Conservation (phyloP, 2,888 invertebrate species). For the Argyresthia goedartella region DNA sequence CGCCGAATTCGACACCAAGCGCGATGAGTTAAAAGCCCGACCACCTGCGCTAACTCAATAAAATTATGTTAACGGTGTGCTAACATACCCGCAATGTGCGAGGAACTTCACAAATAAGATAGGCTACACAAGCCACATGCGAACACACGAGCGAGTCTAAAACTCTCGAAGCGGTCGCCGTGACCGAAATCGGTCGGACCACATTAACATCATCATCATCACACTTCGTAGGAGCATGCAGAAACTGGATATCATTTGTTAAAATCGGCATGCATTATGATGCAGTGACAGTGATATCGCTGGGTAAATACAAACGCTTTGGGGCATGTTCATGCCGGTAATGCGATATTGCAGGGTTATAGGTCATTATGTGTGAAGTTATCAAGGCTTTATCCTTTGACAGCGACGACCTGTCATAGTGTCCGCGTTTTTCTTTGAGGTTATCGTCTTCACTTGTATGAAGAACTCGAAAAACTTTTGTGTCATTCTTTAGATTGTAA, state of each 20-base stretch:
- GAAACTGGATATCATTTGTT: not conserved
- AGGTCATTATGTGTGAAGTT: slow-evolving; percentile 8
- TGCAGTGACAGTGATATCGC: slow-evolving; percentile 9
- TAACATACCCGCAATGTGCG: too few species aligned
- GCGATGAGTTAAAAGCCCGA: too few species aligned
- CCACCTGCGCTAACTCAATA: too few species aligned
- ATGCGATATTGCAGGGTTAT: slow-evolving; percentile 10
- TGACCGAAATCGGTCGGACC: too few species aligned
- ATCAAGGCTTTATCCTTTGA: slow-evolving; percentile 4
- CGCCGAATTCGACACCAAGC: too few species aligned
- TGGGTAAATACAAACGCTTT: slow-evolving; percentile 11
- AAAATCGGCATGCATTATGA: slow-evolving; percentile 10
- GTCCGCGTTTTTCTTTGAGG: slow-evolving; percentile 5
- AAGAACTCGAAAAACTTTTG: too few species aligned
- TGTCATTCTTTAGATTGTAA: slow-evolving; percentile 1
- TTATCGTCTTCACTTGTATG: not conserved
- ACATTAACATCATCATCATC: too few species aligned
- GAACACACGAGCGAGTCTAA: too few species aligned
- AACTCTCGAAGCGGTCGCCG: too few species aligned
- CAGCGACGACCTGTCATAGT: slow-evolving; percentile 2
- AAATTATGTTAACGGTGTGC: too few species aligned
- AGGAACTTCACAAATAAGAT: too few species aligned
- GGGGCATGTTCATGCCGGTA: slow-evolving; percentile 11
- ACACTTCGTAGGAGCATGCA: not conserved
- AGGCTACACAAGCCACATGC: too few species aligned